These are phyloP conservation scores for Tethya wilhelma DNA, from an alignment of 37 sponge, comb jelly and placozoan species.

Conservation along the genomic window DNA sequence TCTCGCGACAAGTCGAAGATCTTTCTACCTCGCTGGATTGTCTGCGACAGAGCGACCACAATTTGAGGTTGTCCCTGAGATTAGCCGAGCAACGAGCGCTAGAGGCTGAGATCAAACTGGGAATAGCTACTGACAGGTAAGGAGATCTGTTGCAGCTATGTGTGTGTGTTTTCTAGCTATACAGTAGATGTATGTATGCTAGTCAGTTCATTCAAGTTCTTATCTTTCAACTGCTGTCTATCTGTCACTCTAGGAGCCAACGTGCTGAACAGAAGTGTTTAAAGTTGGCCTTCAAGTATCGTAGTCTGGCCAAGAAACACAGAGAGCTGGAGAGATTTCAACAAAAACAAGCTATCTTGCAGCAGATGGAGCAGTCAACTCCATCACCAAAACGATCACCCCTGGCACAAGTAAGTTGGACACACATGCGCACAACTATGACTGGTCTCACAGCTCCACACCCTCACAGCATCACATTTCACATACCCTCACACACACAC, in stretches of 20 bases:
- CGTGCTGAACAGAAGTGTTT: slow-evolving; percentile 3
- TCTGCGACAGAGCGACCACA: slow-evolving; percentile 39
- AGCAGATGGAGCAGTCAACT: background rate
- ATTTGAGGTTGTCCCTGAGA: slow-evolving; percentile 33
- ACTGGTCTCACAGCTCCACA: background rate
- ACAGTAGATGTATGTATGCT: background rate
- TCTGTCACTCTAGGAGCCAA: slow-evolving; percentile 9
- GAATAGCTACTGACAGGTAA: slow-evolving; percentile 7
- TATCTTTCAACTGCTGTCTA: background rate
- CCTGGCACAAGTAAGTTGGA: too few relatives aligned
- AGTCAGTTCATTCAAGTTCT: background rate
- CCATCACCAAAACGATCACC: background rate
- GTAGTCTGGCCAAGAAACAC: background rate
- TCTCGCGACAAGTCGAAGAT: slow-evolving; percentile 22
- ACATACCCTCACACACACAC: too few relatives aligned
- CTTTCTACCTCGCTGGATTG: slow-evolving; percentile 14
- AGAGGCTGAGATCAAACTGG: slow-evolving; percentile 56
- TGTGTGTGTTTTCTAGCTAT: background rate
- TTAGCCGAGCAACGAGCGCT: slow-evolving; percentile 31
- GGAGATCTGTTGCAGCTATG: background rate
- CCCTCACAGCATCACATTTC: background rate
- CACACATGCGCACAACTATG: too few relatives aligned
- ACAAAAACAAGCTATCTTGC: background rate
- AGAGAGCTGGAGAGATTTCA: slow-evolving; percentile 13
- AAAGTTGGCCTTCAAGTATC: slow-evolving; percentile 11